Base-by-base conservation (phyloP, 2,888 invertebrate genomes). In the Ellobium chinense region DNA sequence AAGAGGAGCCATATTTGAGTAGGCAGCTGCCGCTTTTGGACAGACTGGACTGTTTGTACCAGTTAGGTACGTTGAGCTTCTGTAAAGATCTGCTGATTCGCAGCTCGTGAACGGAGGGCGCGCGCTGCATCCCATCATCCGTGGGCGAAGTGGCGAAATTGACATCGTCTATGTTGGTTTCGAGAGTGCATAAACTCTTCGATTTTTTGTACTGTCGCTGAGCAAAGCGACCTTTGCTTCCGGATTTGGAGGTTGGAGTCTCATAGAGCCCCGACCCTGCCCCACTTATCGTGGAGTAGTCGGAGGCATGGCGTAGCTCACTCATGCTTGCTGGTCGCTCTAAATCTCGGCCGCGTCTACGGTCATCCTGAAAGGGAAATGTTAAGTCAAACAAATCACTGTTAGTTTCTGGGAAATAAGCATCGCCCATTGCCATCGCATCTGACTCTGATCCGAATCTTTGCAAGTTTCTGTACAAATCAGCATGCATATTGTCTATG, bases 11-110 rank as follows among this genome's bases (percentile, higher is more conserved):
- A 72, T 88, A 85, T 27, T 89, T 87, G 80, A 89, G 88, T 65
- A 89, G 86, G 66, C 88, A 89, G 80, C 89, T 89, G 62, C 87
- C 89, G 80, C 88, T 88, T 63, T 89, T 87, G 76, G 88, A 89
- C 78, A 91, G 85, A 78, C 85, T 88, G n/a, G 92, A 92, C 76
- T 89, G 96, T 92, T 95, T 96, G 94, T 96, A 98, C 98, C 98
- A 98, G 93, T 98, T 97, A 83, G 98, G 98, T 85, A 98, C 96
- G 94, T 97, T 97, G 89, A 98, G 95, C 91, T 97, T 97, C 94
- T 98, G 97, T 91, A 98, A 94, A 75, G 98, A 98, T 89, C 97
- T 96, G 93, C 97, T 97, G 84, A 98, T 97, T 87, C 98, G 95
- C 86, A 98, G 94, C 94, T 98, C 98, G 94, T 98, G 97, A 94